phyloP scores from a whole-genome alignment of 2,113 vertebrate species.

The Spheniscus mendiculus region DNA sequence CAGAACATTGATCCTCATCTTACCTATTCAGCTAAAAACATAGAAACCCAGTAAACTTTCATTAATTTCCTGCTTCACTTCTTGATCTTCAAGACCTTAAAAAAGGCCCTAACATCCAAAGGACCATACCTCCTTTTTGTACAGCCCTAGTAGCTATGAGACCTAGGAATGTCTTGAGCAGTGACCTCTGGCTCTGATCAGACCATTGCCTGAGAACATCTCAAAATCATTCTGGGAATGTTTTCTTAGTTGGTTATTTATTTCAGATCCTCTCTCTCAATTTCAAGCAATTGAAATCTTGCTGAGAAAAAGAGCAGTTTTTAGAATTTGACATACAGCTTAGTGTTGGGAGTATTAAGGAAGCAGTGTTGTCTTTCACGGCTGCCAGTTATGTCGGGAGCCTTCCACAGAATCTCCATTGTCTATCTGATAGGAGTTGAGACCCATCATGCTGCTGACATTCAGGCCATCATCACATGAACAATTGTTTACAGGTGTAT shows the following conservation, averaged over 20 bases:
- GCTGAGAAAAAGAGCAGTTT: background rate
- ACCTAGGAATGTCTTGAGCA: background rate
- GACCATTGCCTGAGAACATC: background rate
- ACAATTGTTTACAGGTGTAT: background rate
- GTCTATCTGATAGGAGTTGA: background rate
- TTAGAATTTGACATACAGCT: background rate
- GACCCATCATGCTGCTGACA: accelerated
- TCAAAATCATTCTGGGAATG: background rate
- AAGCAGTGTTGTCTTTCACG: background rate
- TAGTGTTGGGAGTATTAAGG: background rate
- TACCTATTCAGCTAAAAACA: background rate
- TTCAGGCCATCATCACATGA: background rate
- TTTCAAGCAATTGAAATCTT: background rate
- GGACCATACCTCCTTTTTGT: background rate
- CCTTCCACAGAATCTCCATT: background rate
- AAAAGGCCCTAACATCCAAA: background rate
- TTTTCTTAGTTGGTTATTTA: background rate
- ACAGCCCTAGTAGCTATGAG: background rate
- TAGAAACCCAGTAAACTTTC: background rate
- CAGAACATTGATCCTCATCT: background rate
- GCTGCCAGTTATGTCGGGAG: background rate
- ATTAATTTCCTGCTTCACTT: background rate
- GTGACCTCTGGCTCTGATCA: background rate
- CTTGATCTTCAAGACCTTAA: background rate
- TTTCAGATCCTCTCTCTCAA: background rate